Conservation (phyloP, 2,797 vertebrate genomes). For the Karalla daura region DNA sequence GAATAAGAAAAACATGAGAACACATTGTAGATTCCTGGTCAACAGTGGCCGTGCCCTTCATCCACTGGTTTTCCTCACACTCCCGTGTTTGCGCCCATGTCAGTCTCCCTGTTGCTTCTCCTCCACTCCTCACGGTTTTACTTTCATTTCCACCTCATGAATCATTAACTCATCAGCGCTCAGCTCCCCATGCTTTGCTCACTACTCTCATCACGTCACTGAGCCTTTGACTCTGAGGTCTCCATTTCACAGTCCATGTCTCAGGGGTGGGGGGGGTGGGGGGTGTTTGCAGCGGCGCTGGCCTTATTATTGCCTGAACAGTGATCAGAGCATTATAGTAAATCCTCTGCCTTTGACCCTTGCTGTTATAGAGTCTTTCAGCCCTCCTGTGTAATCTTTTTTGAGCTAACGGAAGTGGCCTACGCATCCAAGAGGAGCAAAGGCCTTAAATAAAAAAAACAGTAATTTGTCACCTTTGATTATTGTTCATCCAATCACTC, state of each 20-base stretch:
- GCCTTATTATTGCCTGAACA: conserved; percentile 5
- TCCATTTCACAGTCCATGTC: conserved; percentile 16
- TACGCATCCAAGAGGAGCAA: too few species aligned
- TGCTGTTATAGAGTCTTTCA: conserved; percentile 3
- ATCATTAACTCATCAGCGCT: conserved; percentile 32
- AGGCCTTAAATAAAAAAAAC: too few species aligned
- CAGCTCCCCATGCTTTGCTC: conserved; percentile 1
- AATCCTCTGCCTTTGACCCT: conserved; percentile 3
- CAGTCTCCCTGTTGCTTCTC: background rate
- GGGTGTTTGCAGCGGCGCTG: fast-evolving
- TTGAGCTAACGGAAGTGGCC: too few species aligned
- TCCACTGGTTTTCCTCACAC: background rate
- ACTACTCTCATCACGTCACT: background rate
- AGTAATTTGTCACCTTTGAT: background rate
- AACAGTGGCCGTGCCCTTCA: background rate
- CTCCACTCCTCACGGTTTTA: background rate
- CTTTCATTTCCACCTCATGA: conserved; percentile 11
- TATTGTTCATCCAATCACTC: background rate
- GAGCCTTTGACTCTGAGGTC: conserved; percentile 9
- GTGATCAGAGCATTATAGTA: background rate
- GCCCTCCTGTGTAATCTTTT: too few species aligned
- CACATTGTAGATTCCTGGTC: background rate
- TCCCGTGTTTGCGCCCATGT: background rate
- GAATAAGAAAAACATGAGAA: background rate
- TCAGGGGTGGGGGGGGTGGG: background rate